Base-by-base conservation (phyloP, 2,888 invertebrate genomes). In the Drosophila putrida region DNA sequence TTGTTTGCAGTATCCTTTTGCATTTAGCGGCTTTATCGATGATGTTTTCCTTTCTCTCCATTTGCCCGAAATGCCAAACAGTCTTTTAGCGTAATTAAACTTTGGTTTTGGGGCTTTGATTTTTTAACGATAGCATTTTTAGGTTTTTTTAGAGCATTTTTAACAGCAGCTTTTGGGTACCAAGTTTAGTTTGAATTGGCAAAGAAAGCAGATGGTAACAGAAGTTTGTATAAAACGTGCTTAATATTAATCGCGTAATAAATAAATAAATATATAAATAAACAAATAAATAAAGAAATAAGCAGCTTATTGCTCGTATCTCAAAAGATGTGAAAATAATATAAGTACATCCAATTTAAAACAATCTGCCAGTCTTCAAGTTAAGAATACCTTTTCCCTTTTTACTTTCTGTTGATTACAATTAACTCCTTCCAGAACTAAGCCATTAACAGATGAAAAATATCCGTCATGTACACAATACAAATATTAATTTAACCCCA, bases 81-180 rank as follows among this genome's bases (percentile, higher is more conserved):
- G 69, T 74, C 78, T 78, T 72, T 83, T 78, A 72, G 70, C 71
- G 75, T 83, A 85, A 84, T 84, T 83, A 83, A 85, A 81, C 70
- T 81, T 81, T 78, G 70, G 70, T 41, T 65, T 67, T 58, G 33
- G 51, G 51, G 69, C 27, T 44, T 54, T 13, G 44, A 35, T 44
- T 44, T 58, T 59, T 28, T 31, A 20, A 20, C 49, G 10, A 20
- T 20, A 20, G 20, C 20, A 20, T 20, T 20, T 4, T 15, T 31
- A 31, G 2, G 15, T 1, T 15, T 33, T 46, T 31, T 47, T 8
- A 1, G 8, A 4, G 49, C 15, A 9, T 49, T 49, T 49, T n/a
- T 10, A 3, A 0, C 11, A 11, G 49, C 33, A 4, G 4, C 11
- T 33, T 35, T 49, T 20, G 11, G 15, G 11, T 8, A 4, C 20